Evolutionary conservation across 2,113 vertebrate species (phyloP).

Genomic region (Sorex fumeus): DNA sequence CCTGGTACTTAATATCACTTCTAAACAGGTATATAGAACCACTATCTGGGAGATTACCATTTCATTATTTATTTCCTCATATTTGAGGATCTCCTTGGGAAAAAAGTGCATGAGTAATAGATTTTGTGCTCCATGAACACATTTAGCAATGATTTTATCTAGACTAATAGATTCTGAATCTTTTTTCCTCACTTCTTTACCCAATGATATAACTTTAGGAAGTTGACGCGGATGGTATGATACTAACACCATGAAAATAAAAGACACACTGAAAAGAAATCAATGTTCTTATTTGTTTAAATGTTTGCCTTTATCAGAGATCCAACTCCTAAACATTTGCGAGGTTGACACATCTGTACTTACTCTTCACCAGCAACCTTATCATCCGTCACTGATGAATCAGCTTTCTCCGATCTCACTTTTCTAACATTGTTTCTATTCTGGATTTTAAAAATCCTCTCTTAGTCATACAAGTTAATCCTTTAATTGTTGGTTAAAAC

Average conservation of each 20-base stretch:
- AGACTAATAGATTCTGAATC: background rate
- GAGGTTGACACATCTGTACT: background rate
- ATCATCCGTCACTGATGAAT: background rate
- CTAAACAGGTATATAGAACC: background rate
- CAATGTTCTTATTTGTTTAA: slow-evolving; percentile 6
- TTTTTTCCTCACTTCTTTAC: background rate
- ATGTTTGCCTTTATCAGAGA: background rate
- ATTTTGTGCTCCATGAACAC: background rate
- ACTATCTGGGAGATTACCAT: background rate
- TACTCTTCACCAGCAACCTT: background rate
- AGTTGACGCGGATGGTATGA: background rate
- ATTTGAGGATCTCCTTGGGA: background rate
- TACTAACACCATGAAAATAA: background rate
- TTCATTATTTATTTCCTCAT: background rate
- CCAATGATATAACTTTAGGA: background rate
- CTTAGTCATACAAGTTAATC: background rate
- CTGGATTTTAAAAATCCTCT: background rate
- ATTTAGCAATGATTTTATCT: background rate
- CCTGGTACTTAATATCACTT: background rate
- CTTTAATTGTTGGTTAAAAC: background rate
- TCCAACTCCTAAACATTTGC: slow-evolving; percentile 17
- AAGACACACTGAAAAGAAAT: background rate
- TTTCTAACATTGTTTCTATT: background rate
- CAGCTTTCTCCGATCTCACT: background rate
- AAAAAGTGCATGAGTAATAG: background rate